Evolutionary conservation across 23 tunicate species (phyloP), one percentile per base, ranked within the genome.

Genomic region (Phallusia fumigata): DNA sequence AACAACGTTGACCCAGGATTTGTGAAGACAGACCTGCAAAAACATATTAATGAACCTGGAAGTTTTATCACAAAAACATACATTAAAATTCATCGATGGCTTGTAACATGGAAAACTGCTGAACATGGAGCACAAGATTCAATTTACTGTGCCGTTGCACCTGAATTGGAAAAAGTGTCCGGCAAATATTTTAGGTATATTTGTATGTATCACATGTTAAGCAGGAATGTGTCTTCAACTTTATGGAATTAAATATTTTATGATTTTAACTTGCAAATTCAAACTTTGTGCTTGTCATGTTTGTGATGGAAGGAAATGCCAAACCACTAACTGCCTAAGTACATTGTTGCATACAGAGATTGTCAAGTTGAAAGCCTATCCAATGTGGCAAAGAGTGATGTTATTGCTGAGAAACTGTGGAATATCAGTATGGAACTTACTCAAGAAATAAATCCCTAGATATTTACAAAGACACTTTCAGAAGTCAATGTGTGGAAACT

Each of bases 71-170:
- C 18, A 18, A 51, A 51, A 18, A 51, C 58, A 13, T 15, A 13
- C 18, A 15, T 51, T 51, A 51, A 51, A 51, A 51, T 18, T 13
- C 18, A 51, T 51, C 58, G 58, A 51, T 51, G 15, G 15, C 18
- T 51, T 15, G 18, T 18, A 51, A 51, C 15, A 18, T 51, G 69
- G 84, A n/a, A n/a, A n/a, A n/a, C n/a, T n/a, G n/a, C n/a, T n/a
- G n/a, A n/a, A n/a, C n/a, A n/a, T n/a, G n/a, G 89, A 58, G 89
- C 89, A 30, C 84, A 85, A 34, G 64, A 77, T 31, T 75, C 79
- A 26, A 85, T 85, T 21, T 79, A 79, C 33, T 85, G 89, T 47
- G 84, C 89, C 0, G 89, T 85, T 33, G 89, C 89, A 10, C 89
- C 89, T 35, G 89, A 85, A 32, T 75, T 85, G 11, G 84, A 65